Evolutionary conservation across 2,113 vertebrate genomes (phyloP).

Genomic region (Oryzias celebensis): DNA sequence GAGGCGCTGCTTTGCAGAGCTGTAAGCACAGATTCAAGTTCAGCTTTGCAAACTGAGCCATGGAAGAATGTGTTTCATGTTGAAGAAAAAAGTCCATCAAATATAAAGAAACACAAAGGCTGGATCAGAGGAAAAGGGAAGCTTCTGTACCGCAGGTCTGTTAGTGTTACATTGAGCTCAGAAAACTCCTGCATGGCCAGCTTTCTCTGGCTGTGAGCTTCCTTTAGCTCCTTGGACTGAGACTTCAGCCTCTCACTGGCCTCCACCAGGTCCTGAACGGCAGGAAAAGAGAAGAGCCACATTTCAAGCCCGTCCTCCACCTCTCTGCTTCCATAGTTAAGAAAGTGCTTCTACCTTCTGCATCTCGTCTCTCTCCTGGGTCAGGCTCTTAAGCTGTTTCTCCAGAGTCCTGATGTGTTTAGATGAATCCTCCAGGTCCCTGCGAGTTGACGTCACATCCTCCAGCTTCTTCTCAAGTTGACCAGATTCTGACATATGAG

Average conservation of each 20-base stretch:
- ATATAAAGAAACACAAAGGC: too few species aligned
- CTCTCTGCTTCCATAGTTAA: background rate
- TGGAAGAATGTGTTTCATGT: too few species aligned
- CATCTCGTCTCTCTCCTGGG: conserved; percentile 89
- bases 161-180: conserved; percentile 93
- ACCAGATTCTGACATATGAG: conserved; percentile 79
- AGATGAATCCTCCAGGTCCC: conserved; percentile 89
- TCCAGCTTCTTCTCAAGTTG: conserved; percentile 89
- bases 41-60: too few species aligned
- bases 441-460: conserved; percentile 82
- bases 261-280: conserved; percentile 84
- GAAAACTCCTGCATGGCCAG: conserved; percentile 96
- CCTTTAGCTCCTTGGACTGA: conserved; percentile 97
- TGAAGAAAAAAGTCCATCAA: too few species aligned
- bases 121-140: too few species aligned
- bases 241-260: conserved; percentile 90
- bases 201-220: conserved; percentile 95
- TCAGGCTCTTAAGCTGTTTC: conserved; percentile 86
- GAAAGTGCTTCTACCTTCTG: conserved; percentile 83
- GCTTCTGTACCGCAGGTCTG: conserved; percentile 84
- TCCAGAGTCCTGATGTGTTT: conserved; percentile 89
- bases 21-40: conserved; percentile 40
- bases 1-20: conserved; percentile 88
- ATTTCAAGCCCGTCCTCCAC: background rate
- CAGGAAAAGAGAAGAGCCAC: background rate